These are phyloP conservation scores for Brachyopa scutellaris DNA, from an alignment of 2,888 invertebrate genomes.

Conservation along the genomic window DNA sequence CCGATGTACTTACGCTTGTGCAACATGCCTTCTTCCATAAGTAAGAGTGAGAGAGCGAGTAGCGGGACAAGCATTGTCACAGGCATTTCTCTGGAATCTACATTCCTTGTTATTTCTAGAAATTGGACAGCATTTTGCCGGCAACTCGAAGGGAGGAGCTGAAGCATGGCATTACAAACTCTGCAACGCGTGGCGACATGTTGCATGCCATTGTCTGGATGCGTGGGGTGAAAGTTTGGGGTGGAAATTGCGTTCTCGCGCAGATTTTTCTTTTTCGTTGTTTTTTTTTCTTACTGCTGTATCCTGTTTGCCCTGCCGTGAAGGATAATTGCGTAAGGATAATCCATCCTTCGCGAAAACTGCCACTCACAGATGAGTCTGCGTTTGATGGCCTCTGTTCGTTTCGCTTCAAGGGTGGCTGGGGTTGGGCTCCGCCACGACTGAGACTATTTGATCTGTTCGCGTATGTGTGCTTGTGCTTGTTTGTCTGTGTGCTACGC, in stretches of 20 bases:
- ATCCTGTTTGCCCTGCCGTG: slow-evolving; percentile 51
- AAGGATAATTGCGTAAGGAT: slow-evolving; percentile 72
- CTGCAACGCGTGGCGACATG: slow-evolving; percentile 71
- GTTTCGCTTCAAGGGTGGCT: slow-evolving; percentile 71
- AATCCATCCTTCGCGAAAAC: slow-evolving; percentile 75
- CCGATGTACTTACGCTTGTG: slow-evolving; percentile 66
- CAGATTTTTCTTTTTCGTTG: slow-evolving; percentile 37
- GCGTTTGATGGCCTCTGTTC: slow-evolving; percentile 81
- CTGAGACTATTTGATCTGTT: slow-evolving; percentile 60
- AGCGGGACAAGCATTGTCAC: not conserved
- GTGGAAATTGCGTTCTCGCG: slow-evolving; percentile 66
- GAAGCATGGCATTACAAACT: slow-evolving; percentile 64
- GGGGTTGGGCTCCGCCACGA: slow-evolving; percentile 26
- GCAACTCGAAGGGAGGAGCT: slow-evolving; percentile 63
- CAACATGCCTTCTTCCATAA: slow-evolving; percentile 45
- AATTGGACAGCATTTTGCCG: slow-evolving; percentile 41
- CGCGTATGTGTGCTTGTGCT: not conserved
- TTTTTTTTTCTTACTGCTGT: slow-evolving; percentile 8
- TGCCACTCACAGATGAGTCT: slow-evolving; percentile 80
- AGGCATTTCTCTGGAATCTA: slow-evolving; percentile 63
- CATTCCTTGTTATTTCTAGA: slow-evolving; percentile 60
- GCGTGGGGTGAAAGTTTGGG: slow-evolving; percentile 28
- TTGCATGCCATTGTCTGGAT: slow-evolving; percentile 68
- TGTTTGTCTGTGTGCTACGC: slow-evolving; percentile 29
- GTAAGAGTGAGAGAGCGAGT: slow-evolving; percentile 12